phyloP scores from a whole-genome alignment of 2,113 vertebrate species.

The Mirza zaza region DNA sequence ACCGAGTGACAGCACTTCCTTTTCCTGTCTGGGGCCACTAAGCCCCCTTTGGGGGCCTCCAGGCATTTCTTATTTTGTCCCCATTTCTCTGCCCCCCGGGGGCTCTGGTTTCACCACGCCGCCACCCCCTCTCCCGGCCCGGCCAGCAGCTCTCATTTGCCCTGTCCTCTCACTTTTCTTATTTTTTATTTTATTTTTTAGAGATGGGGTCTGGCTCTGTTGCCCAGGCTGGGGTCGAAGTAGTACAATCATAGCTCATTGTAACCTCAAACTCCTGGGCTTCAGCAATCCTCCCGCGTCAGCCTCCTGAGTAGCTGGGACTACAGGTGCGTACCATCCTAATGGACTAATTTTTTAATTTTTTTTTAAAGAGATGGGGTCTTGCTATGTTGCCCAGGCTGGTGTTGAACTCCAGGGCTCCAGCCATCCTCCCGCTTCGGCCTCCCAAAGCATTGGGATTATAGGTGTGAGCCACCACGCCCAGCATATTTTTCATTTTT shows the following conservation, averaged over 20 bases:
- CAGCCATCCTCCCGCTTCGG: not conserved
- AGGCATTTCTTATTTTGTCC: not conserved
- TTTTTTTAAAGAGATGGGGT: not conserved
- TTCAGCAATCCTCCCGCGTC: not conserved
- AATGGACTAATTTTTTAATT: too few species aligned
- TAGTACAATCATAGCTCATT: not conserved
- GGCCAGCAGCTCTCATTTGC: fast-evolving
- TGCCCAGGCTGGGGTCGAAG: not conserved
- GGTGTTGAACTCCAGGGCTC: not conserved
- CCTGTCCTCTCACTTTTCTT: not conserved
- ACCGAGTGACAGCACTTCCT: not conserved
- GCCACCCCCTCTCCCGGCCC: not conserved
- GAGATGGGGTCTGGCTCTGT: not conserved
- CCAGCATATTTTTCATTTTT: not conserved
- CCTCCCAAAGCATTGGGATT: not conserved
- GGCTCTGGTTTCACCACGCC: too few species aligned
- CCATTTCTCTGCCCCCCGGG: not conserved
- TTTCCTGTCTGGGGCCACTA: not conserved
- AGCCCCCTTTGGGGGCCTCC: not conserved
- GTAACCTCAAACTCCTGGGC: not conserved
- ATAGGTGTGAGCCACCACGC: not conserved
- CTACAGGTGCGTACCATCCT: not conserved
- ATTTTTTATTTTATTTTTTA: not conserved
- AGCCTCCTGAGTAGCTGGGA: not conserved
- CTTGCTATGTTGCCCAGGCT: not conserved